phyloP scores from a whole-genome alignment of 1,140 invertebrate species.

The Lycorma delicatula region DNA sequence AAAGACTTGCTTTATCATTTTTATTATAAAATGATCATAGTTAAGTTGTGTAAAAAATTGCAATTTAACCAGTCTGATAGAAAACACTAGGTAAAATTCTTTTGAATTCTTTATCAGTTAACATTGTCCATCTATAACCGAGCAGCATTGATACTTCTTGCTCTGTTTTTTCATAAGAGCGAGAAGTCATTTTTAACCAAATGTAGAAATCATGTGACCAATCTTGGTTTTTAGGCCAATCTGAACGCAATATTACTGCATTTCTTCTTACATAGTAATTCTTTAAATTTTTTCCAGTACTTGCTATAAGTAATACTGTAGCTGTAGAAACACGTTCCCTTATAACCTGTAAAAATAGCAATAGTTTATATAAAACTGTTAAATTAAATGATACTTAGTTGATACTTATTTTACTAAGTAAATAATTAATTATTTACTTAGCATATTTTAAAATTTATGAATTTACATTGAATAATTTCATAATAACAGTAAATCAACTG shows the following conservation, averaged over 20 bases:
- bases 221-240: constrained; percentile 56
- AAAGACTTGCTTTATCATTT: too few relatives aligned
- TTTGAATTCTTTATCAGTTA: constrained; percentile 63
- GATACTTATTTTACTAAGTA: too few relatives aligned
- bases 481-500: too few relatives aligned
- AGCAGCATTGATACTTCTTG: constrained; percentile 59
- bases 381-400: too few relatives aligned
- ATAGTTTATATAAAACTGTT: too few relatives aligned
- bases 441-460: too few relatives aligned
- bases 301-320: constrained; percentile 64
- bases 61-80: too few relatives aligned
- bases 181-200: constrained; percentile 53
- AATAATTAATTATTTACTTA: too few relatives aligned
- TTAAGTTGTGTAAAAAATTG: too few relatives aligned
- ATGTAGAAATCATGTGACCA: constrained; percentile 57
- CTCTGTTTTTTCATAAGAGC: constrained; percentile 55
- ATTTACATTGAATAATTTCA: too few relatives aligned
- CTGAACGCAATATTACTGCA: constrained; percentile 57
- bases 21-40: too few relatives aligned
- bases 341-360: constrained; percentile 50
- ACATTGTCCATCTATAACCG: constrained; percentile 58
- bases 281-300: constrained; percentile 51
- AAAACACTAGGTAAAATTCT: not conserved
- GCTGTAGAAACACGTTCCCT: constrained; percentile 71
- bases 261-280: constrained; percentile 61